Percentiles rank a stretch among this genome's conserved stretches.
Evolutionary conservation across 2,888 invertebrate genomes (phyloP).

Genomic region (Nezara viridula): DNA sequence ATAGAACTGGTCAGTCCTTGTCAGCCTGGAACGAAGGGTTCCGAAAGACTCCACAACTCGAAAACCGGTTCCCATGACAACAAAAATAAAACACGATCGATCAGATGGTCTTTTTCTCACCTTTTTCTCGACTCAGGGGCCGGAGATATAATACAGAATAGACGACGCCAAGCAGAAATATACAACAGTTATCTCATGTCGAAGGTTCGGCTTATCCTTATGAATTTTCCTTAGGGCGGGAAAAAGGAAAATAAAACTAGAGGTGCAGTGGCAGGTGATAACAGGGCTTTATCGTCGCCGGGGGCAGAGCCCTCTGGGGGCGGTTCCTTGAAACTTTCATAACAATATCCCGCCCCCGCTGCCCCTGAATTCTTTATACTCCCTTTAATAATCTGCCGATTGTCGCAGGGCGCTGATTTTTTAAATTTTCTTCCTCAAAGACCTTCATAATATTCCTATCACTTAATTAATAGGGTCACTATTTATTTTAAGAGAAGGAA

Average conservation of each 20-base stretch:
- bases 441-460: not conserved
- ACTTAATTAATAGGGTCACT: not conserved
- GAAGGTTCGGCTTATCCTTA: not conserved
- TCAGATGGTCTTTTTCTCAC: slow-evolving; percentile 35
- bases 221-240: slow-evolving; percentile 1
- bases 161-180: not conserved
- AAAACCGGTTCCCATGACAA: slow-evolving; percentile 30
- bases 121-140: not conserved
- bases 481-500: not conserved
- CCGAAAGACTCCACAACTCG: not conserved
- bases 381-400: slow-evolving; percentile 34
- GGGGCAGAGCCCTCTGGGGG: slow-evolving; percentile 42
- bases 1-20: not conserved
- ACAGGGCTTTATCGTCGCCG: slow-evolving; percentile 5
- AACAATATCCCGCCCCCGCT: slow-evolving; percentile 6
- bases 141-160: not conserved
- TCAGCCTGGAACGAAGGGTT: slow-evolving; percentile 10
- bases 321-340: slow-evolving; percentile 19
- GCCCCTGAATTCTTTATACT: slow-evolving; percentile 28
- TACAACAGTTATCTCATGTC: not conserved
- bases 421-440: not conserved
- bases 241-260: slow-evolving; percentile 34
- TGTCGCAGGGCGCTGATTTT: slow-evolving; percentile 21
- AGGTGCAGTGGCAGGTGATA: slow-evolving; percentile 40
- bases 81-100: slow-evolving; percentile 16